phyloP scores from a whole-genome alignment of 2,888 invertebrate genomes.

The Cheilosia pagana region DNA sequence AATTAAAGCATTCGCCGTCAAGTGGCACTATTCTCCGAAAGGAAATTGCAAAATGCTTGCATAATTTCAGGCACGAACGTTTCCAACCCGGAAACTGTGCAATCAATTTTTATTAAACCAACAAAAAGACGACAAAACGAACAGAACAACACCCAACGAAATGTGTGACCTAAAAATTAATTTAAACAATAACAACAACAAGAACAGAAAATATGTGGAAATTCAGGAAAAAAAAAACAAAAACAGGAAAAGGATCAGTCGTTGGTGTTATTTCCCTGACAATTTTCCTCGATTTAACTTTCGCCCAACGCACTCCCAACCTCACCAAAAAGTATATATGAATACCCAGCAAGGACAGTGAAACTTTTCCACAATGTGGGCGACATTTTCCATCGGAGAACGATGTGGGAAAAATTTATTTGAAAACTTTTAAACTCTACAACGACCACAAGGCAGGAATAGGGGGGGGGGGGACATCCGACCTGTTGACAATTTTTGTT shows the following conservation, averaged over 20 bases:
- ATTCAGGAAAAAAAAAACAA: constrained; percentile 9
- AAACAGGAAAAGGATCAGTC: constrained; percentile 47
- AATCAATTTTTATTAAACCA: constrained; percentile 56
- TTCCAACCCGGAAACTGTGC: constrained; percentile 33
- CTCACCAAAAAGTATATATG: neutral
- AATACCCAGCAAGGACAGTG: constrained; percentile 13
- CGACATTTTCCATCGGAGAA: neutral
- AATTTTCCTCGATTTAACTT: constrained; percentile 53
- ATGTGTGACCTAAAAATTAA: constrained; percentile 55
- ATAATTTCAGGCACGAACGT: constrained; percentile 61
- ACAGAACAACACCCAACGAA: constrained; percentile 17
- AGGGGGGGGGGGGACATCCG: neutral
- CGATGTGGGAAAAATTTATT: constrained; percentile 51
- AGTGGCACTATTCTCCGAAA: neutral
- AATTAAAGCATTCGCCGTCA: constrained; percentile 43
- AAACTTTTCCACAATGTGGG: constrained; percentile 39
- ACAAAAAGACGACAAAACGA: constrained; percentile 15
- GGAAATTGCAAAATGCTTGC: constrained; percentile 47
- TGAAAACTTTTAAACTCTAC: constrained; percentile 51
- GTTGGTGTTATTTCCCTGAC: constrained; percentile 3
- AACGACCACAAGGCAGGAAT: constrained; percentile 7
- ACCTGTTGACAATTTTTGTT: constrained; percentile 64
- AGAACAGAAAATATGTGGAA: neutral
- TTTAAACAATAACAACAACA: constrained; percentile 13
- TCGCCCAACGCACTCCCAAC: constrained; percentile 8